Conservation (phyloP, 1,140 invertebrate genomes). For the Zaprionus gabonicus region DNA sequence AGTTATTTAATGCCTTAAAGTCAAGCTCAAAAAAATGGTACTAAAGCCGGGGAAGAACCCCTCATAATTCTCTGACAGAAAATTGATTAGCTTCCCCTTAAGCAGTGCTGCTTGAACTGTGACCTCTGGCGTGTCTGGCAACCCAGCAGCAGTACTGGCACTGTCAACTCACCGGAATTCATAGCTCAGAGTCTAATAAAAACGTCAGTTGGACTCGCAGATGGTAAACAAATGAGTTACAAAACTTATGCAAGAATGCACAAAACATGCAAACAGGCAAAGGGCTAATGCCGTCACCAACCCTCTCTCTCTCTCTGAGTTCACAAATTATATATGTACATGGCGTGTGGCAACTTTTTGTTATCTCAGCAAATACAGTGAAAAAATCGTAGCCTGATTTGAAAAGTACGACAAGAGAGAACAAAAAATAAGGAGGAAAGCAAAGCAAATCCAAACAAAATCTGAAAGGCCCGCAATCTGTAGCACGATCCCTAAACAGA, state of each 20-base stretch:
- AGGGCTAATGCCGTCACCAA: background rate
- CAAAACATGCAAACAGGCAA: slow-evolving; percentile 74
- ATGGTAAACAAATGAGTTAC: slow-evolving; percentile 75
- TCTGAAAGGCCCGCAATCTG: slow-evolving; percentile 37
- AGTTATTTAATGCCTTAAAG: background rate
- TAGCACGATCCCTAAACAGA: slow-evolving; percentile 40
- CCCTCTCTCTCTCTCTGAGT: background rate
- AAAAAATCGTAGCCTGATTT: slow-evolving; percentile 34
- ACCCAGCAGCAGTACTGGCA: background rate
- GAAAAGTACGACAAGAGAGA: slow-evolving; percentile 11
- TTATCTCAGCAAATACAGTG: slow-evolving; percentile 48
- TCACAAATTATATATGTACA: slow-evolving; percentile 64
- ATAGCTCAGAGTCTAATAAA: slow-evolving; percentile 42
- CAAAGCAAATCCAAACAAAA: slow-evolving; percentile 21
- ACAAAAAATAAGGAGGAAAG: background rate
- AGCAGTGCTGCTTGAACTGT: background rate
- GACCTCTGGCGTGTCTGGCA: background rate
- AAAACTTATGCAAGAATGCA: slow-evolving; percentile 82
- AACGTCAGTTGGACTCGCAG: slow-evolving; percentile 63
- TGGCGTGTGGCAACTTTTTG: slow-evolving; percentile 49
- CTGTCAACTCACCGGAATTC: slow-evolving; percentile 40
- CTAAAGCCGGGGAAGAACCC: background rate
- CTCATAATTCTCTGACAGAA: background rate
- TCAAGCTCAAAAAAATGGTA: background rate
- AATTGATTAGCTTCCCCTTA: background rate